Evolutionary conservation across 2,113 vertebrate species (phyloP), one percentile per base, ranked within the genome.

Genomic region (Myodes glareolus): DNA sequence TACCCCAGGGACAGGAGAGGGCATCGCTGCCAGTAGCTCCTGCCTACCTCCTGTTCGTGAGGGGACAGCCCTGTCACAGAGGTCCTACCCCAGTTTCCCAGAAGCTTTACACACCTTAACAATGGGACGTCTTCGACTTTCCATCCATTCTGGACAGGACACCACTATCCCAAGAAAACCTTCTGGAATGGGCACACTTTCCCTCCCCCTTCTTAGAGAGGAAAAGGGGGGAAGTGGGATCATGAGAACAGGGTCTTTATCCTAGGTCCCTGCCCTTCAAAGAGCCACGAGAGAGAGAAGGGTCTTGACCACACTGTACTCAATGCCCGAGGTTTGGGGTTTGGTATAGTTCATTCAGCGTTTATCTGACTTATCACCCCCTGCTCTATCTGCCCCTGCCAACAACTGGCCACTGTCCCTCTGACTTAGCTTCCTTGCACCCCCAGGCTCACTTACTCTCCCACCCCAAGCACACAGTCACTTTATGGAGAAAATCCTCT

Each of bases 1-100:
- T 13, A 23, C 52, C 31, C n/a, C 23, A 36, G 29, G 50, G 92
- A 91, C 97, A 91, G 94, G 77, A 97, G 97, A 27, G 94, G 94
- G 95, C 65, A 73, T 88, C 84, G 36, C 55, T 81, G 0, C 19
- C 7, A 16, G 58, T n/a, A 17, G 33, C 45, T 8, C 1, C 39
- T 84, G 31, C 80, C 76, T n/a, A 25, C 3, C 42, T 36, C 12
- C 50, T 65, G 13, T 39, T 31, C 21, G 0, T 21, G 7, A 47
- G 89, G 9, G 76, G 47, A 27, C 39, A 0, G 6, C 16, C n/a
- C 10, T 1, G 11, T 4, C 52, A 2, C 3, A 3, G 17, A 3
- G 55, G 21, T 39, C 31, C 12, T 9, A 27, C 5, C 17, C n/a
- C 39, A 16, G 50, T 33, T 70, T 47, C 82, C 50, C 42, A 50